Base-by-base conservation (phyloP, 1,140 invertebrate species). In the Zophobas morio region DNA sequence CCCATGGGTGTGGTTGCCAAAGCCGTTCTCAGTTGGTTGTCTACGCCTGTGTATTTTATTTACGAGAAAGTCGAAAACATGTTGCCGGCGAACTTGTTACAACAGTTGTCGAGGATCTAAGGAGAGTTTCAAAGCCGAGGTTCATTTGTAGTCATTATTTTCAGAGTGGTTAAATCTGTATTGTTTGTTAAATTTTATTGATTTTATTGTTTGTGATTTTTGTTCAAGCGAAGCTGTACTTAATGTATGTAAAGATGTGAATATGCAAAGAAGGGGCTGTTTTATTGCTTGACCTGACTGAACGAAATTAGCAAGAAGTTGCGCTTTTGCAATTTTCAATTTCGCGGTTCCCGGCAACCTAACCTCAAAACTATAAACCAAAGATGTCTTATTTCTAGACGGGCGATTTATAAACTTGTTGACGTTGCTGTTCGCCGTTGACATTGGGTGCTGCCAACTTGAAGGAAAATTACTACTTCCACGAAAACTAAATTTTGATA, bases 1-100 rank as follows among this genome's bases (percentile, higher is more conserved):
- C 92, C 94, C 0, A 97, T 97, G 95, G 95, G 95, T 8, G 88
- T 93, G 73, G 89, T 97, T 63, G 95, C 95, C 57, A 94, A 93
- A 89, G 92, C 93, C 53, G 90, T 95, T 84, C 88, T 97, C 73
- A 91, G 90, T 82, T 96, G 94, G 93, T 88, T 95, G 63, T 94
- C 94, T 46, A 88, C 95, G 85, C 95, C 96, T 8, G 90, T 96
- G 84, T 93, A 94, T 81, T 96, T 95, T 84, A 85, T 96, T 79
- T 87, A 96, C 80, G 95, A 96, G 83, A 96, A 96, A 85, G 86
- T 96, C 71, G 95, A 96, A 87, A 91, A 92, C 70, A 89, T 96
- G 77, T 88, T 96, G 83, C 95, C 95, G 36, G 92, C 93, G 66
- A 96, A 95, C 87, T 86, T 96, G 77, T 87, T 96, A 75, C 94